Percentiles rank a stretch among this genome's conserved stretches.
Evolutionary conservation across 2,888 invertebrate genomes (phyloP).

Genomic region (Dioctria rufipes): DNA sequence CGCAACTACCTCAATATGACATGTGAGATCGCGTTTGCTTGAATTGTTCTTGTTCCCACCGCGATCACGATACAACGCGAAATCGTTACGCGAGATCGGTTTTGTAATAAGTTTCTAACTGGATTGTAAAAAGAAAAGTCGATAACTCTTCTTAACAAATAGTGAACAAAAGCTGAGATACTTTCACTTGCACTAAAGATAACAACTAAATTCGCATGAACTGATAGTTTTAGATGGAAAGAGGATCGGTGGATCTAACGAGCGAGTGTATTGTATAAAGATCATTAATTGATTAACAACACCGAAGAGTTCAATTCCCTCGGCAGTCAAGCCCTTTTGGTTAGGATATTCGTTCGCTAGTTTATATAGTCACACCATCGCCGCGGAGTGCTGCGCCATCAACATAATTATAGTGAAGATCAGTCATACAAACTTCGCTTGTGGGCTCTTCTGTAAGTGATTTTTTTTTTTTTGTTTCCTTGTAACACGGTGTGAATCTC

Average conservation of each 20-base stretch:
- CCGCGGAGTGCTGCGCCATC: no score
- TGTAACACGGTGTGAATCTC: slow-evolving; percentile 19
- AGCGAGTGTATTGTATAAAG: not conserved
- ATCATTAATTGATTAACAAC: not conserved
- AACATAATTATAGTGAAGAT: not conserved
- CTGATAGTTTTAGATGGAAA: no score
- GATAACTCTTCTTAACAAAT: slow-evolving; percentile 8
- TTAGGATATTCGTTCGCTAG: slow-evolving; percentile 7
- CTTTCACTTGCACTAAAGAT: slow-evolving; percentile 11
- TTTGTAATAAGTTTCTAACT: slow-evolving; percentile 38
- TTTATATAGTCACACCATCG: no score
- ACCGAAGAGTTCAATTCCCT: no score
- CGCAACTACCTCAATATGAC: slow-evolving; percentile 19
- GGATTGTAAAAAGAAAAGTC: slow-evolving; percentile 25
- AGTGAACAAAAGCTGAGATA: slow-evolving; percentile 11
- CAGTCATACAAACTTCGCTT: not conserved
- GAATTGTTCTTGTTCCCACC: slow-evolving; percentile 34
- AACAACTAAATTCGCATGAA: not conserved
- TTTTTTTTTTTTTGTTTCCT: not conserved
- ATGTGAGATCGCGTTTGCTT: slow-evolving; percentile 21
- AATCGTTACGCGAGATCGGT: slow-evolving; percentile 34
- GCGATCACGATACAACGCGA: slow-evolving; percentile 13
- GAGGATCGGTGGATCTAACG: not conserved
- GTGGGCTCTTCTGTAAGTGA: not conserved
- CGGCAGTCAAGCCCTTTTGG: not conserved